Evolutionary conservation across 2,113 vertebrate species (phyloP).

Genomic region (Hystrix brachyura): DNA sequence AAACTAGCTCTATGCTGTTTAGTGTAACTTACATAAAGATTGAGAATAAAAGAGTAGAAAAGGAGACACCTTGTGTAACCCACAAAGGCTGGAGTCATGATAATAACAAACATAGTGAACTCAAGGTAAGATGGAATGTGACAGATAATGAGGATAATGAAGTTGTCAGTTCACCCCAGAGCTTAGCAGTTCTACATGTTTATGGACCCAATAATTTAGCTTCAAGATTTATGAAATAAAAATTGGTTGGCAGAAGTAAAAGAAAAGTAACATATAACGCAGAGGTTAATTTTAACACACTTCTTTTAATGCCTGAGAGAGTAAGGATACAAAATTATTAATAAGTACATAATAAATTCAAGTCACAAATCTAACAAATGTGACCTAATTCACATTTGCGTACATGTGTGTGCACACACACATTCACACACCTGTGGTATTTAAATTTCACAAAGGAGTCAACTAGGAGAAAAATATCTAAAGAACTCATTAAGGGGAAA

Average conservation of each 20-base stretch:
- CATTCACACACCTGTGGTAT: not conserved
- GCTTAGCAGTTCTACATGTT: not conserved
- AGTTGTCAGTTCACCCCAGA: not conserved
- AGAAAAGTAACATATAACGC: not conserved
- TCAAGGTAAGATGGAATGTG: not conserved
- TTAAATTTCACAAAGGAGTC: not conserved
- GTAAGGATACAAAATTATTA: not conserved
- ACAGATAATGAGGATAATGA: not conserved
- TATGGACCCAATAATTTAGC: not conserved
- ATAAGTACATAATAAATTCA: not conserved
- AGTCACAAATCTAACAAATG: not conserved
- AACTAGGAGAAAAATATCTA: not conserved
- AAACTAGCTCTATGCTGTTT: not conserved
- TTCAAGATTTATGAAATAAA: not conserved
- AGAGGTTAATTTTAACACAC: not conserved
- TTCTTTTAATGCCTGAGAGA: not conserved
- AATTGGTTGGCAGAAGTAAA: not conserved
- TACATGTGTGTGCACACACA: not conserved
- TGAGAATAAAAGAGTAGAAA: not conserved
- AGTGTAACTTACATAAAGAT: not conserved
- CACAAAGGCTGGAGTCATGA: not conserved
- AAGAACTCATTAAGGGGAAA: not conserved
- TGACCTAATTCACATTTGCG: not conserved
- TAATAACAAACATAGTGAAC: not conserved
- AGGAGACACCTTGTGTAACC: too few species aligned